Evolutionary conservation across 2,888 invertebrate genomes (phyloP), one percentile per base, ranked within the genome.

Genomic region (Trissolcus japonicus): DNA sequence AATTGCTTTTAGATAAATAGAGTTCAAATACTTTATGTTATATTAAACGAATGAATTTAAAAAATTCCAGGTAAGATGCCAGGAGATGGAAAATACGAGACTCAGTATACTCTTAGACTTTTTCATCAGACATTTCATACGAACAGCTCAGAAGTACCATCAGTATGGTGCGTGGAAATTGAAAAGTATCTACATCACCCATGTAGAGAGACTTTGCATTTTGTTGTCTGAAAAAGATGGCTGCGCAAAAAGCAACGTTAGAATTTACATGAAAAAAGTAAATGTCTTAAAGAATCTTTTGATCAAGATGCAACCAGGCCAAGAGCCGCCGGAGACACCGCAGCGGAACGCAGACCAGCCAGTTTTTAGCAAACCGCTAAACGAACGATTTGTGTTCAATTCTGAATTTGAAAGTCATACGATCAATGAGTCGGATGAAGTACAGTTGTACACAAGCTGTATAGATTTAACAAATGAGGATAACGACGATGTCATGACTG

Each of bases 111-210:
- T 95, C 1, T 87, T 95, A 0, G 92, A 93, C 83, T 93, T 94
- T 83, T 94, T 95, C 82, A 92, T 95, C 57, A 90, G 92, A 16
- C 94, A 95, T 83, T 93, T 94, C 82, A 91, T 95, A 41, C 91
- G 92, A 61, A 94, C 95, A 91, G 92, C 94, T 0, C 91, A 92
- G 62, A 91, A 91, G 57, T 93, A 94, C 78, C 91, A 92, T 14
- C 91, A 91, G 76, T 92, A 93, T 76, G 91, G 92, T 11, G 91
- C 93, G 0, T 89, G 91, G 17, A 90, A 91, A 68, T 93, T 94
- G 83, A 93, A 93, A 6, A 89, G 91, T 1, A 91, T 93, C 72
- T 95, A 94, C 83, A 89, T 95, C 46, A 92, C 93, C 73, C 95
- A 95, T 83, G 93, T 94, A 0, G 91, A 92, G 76, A 91, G 94